Base-by-base conservation (phyloP, 2,888 invertebrate species). In the Leptinotarsa rubiginosa region DNA sequence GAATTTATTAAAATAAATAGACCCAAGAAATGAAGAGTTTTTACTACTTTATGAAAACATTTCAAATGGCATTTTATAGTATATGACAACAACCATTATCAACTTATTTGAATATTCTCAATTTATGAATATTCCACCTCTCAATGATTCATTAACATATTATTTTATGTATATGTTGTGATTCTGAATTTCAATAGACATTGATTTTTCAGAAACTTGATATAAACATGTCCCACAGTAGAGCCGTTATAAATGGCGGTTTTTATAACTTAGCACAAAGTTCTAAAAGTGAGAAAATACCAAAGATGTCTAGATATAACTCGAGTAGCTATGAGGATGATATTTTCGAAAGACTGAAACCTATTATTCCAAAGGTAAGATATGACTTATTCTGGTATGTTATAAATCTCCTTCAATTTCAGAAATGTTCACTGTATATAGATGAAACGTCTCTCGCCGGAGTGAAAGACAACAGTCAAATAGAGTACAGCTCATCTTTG, bases 321-420 rank as follows among this genome's bases (percentile, higher is more conserved):
- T 64, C 54, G 20, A 67, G 89, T 69, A 88, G 89, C 77, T 89
- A 89, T 73, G 80, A 84, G 72, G 88, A 88, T 77, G 90, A 92
- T 71, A 85, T 92, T 70, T 91, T 92, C 83, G 89, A 91, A 54
- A 91, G 93, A 85, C 88, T 95, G 76, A 91, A 93, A 25, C 95
- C 95, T 41, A 91, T 95, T 78, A 92, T 95, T 89, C 95, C 95
- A 88, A 95, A 95, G 91, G 94, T 93, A 87, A 22, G 56, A 59
- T 3, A 49, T 5, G 41, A 22, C 41, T 47, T 31, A 12, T 56
- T 15, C 4, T 22, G 10, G 4, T 20, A 22, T 22, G 56, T 12
- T 13, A 56, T 12, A 56, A 50, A 4, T 50, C 50, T 16, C n/a
- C 50, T 50, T 16, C 15, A 7, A 16, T 50, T 90, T 52, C 87